Evolutionary conservation across 1,140 invertebrate genomes (phyloP).

Genomic region (Procambarus clarkii): DNA sequence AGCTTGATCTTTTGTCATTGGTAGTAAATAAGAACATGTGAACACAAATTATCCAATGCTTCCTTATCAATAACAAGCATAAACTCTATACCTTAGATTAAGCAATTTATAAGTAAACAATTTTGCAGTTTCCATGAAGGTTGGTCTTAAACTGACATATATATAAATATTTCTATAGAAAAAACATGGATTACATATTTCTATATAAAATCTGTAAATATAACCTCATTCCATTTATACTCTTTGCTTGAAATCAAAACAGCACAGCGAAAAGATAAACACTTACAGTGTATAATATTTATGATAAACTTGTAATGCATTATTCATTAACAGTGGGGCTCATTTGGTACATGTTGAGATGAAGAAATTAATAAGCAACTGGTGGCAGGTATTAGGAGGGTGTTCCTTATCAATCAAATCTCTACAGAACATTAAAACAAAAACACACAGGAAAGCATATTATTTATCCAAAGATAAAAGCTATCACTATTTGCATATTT

Average conservation of each 20-base stretch:
- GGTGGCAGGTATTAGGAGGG: no score
- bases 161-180: background rate
- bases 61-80: background rate
- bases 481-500: no score
- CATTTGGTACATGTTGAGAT: no score
- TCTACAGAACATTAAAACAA: background rate
- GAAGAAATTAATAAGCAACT: no score
- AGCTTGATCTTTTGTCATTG: slow-evolving; percentile 9
- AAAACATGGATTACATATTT: slow-evolving; percentile 2
- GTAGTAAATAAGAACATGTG: background rate
- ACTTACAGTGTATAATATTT: background rate
- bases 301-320: no score
- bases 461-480: background rate
- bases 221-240: background rate
- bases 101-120: background rate
- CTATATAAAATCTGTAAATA: background rate
- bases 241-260: background rate
- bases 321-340: no score
- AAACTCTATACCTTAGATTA: background rate
- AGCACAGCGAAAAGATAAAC: background rate
- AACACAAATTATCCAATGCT: background rate
- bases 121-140: background rate
- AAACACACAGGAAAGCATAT: background rate
- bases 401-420: no score
- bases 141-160: background rate